Base-by-base conservation (phyloP, 2,113 vertebrate species). In the Pangasianodon gigas region DNA sequence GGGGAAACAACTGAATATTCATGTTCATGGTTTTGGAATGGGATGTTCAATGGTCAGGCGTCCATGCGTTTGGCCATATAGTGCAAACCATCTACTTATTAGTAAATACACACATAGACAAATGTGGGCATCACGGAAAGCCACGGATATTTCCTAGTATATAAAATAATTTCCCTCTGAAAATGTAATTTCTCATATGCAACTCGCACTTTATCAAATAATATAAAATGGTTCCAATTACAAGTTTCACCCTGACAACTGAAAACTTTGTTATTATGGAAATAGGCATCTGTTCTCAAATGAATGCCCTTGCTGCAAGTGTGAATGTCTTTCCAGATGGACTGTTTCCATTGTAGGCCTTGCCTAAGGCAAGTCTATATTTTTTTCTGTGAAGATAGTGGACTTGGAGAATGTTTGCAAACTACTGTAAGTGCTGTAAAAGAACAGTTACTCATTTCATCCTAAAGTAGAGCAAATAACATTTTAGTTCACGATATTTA, bases 251-350 rank as follows among this genome's bases (percentile, higher is more conserved):
- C 26, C 71, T 60, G 71, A 79, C 56, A 87, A 62, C 48, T 48
- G 62, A 87, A 74, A 84, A 84, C 37, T n/a, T 19, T 86, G 51
- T 79, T 19, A 79, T 77, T 62, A 51, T 79, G 74, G 74, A 79
- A 80, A 87, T 80, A 46, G 54, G 85, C 69, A 58, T 46, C 71
- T 46, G 41, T 62, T 87, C 29, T n/a, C 7, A 51, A 80, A 87
- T 60, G 80, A 80, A 62, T 87, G 86, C 29, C 56, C 75, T 87
- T 14, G 65, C 86, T 13, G 44, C 74, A 60, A 87, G 86, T 65
- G 54, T 60, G 56, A 80, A 87, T 54, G 86, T 87, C 74, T 79
- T 87, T 87, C 74, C 58, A 87, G 75, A 87, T 87, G 74, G 71
- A 32, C 75, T 80, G 86, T 87, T 87, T 87, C 86, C 86, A 79